A percentile compares a stretch with the other conserved stretches of the same genome.
These are phyloP conservation scores for Tenthredo mesomela DNA, from an alignment of 2,888 invertebrate genomes.

Conservation along the genomic window DNA sequence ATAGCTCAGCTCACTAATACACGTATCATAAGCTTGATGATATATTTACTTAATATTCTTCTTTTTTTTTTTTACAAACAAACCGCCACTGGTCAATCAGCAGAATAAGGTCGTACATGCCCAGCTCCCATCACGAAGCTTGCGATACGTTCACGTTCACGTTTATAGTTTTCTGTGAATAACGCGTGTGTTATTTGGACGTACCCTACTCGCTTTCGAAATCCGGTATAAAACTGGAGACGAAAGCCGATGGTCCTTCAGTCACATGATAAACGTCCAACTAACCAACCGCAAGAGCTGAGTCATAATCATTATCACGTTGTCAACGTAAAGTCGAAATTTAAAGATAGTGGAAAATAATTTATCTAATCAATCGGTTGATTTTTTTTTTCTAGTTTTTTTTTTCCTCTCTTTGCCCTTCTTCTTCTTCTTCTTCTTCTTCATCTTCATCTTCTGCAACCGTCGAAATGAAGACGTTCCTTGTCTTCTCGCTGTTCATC, in stretches of 20 bases:
- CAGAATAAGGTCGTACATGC: neutral
- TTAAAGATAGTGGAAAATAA: neutral
- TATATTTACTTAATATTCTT: neutral
- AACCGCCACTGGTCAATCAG: neutral
- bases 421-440: neutral
- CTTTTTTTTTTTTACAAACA: neutral
- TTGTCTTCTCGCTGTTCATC: neutral
- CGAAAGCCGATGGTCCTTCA: conserved; percentile 42
- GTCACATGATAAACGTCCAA: conserved; percentile 49
- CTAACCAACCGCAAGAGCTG: neutral
- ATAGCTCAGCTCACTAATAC: neutral
- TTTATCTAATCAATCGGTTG: neutral
- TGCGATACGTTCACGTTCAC: neutral
- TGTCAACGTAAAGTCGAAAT: neutral
- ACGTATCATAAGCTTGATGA: neutral
- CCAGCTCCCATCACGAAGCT: too few relatives aligned
- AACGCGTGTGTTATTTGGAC: neutral
- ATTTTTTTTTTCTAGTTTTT: neutral
- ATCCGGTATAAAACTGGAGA: conserved; percentile 52
- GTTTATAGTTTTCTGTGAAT: neutral
- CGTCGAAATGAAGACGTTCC: neutral
- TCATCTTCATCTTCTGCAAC: too few relatives aligned
- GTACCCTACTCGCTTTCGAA: neutral
- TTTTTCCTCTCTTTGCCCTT: neutral
- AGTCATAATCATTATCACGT: neutral